A percentile compares a stretch with the other conserved stretches of the same genome.
Evolutionary conservation across 1,140 invertebrate species (phyloP).

Genomic region (Halotydeus destructor): DNA sequence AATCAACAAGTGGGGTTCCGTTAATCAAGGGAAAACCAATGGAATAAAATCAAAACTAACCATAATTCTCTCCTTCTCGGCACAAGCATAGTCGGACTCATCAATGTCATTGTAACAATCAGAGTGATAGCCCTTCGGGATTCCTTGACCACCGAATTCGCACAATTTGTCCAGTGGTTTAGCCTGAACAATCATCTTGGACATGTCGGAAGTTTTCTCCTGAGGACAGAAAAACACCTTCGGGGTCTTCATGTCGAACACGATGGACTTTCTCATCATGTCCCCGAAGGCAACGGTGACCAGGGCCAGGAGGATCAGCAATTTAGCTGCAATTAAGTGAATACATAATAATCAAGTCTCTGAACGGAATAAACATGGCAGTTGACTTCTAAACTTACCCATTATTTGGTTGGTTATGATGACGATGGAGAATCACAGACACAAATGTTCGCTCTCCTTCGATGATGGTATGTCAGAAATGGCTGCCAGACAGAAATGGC

Average conservation of each 20-base stretch:
- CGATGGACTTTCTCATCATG: constrained; percentile 55
- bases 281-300: constrained; percentile 32
- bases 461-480: too few relatives aligned
- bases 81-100: constrained; percentile 54
- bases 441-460: too few relatives aligned
- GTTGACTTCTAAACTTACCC: too few relatives aligned
- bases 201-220: constrained; percentile 38
- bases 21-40: neutral
- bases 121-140: constrained; percentile 50
- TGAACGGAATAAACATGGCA: too few relatives aligned
- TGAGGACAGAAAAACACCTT: constrained; percentile 62
- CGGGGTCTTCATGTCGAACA: constrained; percentile 57
- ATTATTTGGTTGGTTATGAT: too few relatives aligned
- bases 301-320: constrained; percentile 1
- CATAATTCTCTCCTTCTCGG: constrained; percentile 60
- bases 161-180: constrained; percentile 47
- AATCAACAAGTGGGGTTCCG: neutral
- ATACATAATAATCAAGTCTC: too few relatives aligned
- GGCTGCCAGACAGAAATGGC: too few relatives aligned
- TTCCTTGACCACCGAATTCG: constrained; percentile 40
- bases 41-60: constrained; percentile 24
- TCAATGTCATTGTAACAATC: constrained; percentile 62
- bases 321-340: neutral
- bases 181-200: constrained; percentile 32
- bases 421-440: too few relatives aligned